Conservation (phyloP, 2,797 vertebrate genomes). For the Antennarius maculatus region DNA sequence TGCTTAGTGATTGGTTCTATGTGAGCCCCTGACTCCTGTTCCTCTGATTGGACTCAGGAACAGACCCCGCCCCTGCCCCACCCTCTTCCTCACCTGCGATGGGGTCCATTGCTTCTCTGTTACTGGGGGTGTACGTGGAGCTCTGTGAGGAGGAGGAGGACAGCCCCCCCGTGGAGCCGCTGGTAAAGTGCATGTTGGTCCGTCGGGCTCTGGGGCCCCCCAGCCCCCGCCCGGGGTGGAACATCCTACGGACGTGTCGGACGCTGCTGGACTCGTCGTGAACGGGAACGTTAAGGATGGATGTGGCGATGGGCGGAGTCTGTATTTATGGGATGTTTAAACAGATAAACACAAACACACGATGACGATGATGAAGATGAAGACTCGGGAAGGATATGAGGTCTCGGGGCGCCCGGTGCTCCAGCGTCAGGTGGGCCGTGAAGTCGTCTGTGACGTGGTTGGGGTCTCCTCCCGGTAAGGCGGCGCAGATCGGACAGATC, state of each 20-base stretch:
- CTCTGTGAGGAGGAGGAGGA: conserved; percentile 94
- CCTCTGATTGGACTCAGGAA: too few species aligned
- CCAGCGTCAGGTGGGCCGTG: conserved; percentile 99
- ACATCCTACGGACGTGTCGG: conserved; percentile 98
- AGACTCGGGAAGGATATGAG: conserved; percentile 93
- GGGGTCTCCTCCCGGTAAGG: conserved; percentile 97
- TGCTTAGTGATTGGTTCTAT: too few species aligned
- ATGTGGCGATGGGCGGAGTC: background rate
- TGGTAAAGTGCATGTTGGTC: conserved; percentile 99
- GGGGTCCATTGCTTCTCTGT: conserved; percentile 99
- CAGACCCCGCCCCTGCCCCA: too few species aligned
- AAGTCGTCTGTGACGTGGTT: conserved; percentile 99
- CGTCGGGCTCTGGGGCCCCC: conserved; percentile 95
- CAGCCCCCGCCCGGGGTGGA: conserved; percentile 95
- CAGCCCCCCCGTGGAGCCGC: conserved; percentile 93
- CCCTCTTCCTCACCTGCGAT: conserved; percentile 90
- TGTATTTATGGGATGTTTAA: background rate
- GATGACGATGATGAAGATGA: too few species aligned
- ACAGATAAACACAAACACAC: conserved; percentile 1
- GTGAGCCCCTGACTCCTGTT: too few species aligned
- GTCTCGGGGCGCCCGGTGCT: conserved; percentile 99
- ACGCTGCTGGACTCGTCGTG: conserved; percentile 98
- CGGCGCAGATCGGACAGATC: conserved; percentile 99
- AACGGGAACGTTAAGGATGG: conserved; percentile 82
- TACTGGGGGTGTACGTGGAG: conserved; percentile 98